Base-by-base conservation (phyloP, 2,888 invertebrate species). In the Ischnus inquisitorius region DNA sequence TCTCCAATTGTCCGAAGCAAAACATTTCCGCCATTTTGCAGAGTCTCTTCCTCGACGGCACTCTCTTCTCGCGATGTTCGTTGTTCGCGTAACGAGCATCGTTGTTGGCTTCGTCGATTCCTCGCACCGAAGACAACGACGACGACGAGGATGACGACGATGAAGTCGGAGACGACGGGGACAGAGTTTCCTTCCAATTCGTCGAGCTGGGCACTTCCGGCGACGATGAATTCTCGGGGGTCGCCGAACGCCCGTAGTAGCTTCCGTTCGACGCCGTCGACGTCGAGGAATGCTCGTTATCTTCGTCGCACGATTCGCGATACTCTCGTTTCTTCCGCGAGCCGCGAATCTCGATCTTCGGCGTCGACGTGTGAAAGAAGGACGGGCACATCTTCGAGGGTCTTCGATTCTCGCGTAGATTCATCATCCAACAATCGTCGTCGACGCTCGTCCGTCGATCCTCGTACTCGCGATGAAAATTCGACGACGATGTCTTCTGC, bases 11-110 rank as follows among this genome's bases (percentile, higher is more conserved):
- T 4, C 71, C 79, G 41, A 85, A 78, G 41, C 85, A 85, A 57
- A 85, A 85, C n/a, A 62, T 60, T 51, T 85, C 79, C 3, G 85
- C 85, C 80, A 85, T 79, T 46, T 76, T 83, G 12, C 72, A 77
- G 46, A 85, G 71, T 51, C 46, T 16, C 57, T 72, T 68, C 10
- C 65, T 46, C 48, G 67, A 51, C 1, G 57, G 65, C 3, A 10
- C 48, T 4, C 34, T 39, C 14, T 6, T 16, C 3, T 19, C 48
- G 10, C 43, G 19, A 6, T 14, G n/a, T 16, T 60, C 46, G 14
- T 41, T 39, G 19, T 39, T 16, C 60, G 3, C 46, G 19, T 5
- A 79, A 6, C 14, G 43, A 5, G 34, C n/a, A 1, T 19, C 3
- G 22, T 54, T 22, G 57, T 54, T 22, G 25, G 76, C 41, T 12